Evolutionary conservation across 2,888 invertebrate genomes (phyloP), one percentile per base, ranked within the genome.

Genomic region (Epirrita christyi): DNA sequence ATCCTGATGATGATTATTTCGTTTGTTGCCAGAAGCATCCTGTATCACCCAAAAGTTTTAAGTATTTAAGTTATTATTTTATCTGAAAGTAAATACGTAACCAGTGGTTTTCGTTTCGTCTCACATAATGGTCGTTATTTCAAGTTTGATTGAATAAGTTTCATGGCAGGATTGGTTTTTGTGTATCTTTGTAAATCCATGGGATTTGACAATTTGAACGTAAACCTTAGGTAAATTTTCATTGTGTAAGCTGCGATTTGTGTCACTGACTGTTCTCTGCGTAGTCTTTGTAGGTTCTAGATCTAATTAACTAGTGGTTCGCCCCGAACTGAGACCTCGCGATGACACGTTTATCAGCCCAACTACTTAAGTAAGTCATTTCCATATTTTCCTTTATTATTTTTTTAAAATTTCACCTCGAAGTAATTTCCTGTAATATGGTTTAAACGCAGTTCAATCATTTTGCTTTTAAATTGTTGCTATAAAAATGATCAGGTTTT

Each of bases 141-240:
- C 53, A 82, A 83, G 68, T 83, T 83, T 78, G 78, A 83, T 83
- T 83, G 81, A 81, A 81, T 74, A 81, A 83, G 77, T 83, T 83
- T 47, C n/a, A 21, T 38, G 11, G 4, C 21, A 3, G 21, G 21
- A 21, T 21, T 21, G 21, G 21, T 21, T 21, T 2, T 21, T 21
- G 21, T 21, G 66, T 68, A 67, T 72, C 69, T 68, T 66, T 68
- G 69, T 62, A 38, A 38, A 13, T 38, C 6, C 2, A 36, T n/a
- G 36, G 11, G 14, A n/a, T 41, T 41, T 41, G 1, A 0, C n/a
- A 21, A 27, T 8, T 2, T 41, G 5, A 6, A 2, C 4, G 21
- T 4, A 8, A 7, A 8, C n/a, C n/a, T 6, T 32, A 3, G 32
- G 32, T 10, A 32, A 32, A 6, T 32, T 7, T 7, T 8, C 9